Conservation (phyloP, 2,888 invertebrate species). For the Stenoptilia bipunctidactyla region DNA sequence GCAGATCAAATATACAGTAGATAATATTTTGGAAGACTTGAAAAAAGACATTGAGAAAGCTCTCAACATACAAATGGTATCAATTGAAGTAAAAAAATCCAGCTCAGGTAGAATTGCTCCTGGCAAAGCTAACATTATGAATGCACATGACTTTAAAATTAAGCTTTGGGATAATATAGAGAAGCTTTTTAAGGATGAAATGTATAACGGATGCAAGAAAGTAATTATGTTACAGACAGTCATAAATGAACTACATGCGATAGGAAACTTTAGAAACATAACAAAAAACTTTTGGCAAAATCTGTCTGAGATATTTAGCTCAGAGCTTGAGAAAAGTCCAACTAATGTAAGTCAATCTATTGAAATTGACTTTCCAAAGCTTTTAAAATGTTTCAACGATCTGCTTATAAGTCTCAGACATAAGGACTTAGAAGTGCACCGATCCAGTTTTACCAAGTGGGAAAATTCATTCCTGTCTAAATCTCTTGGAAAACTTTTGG, state of each 20-base stretch:
- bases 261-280: conserved; percentile 60
- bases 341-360: conserved; percentile 81
- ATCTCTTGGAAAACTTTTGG: conserved; percentile 84
- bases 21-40: conserved; percentile 62
- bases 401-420: conserved; percentile 78
- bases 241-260: conserved; percentile 58
- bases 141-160: conserved; percentile 64
- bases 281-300: conserved; percentile 73
- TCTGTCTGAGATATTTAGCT: conserved; percentile 48
- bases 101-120: conserved; percentile 53
- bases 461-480: conserved; percentile 89
- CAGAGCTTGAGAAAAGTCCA: conserved; percentile 66
- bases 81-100: conserved; percentile 51
- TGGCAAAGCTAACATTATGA: conserved; percentile 64
- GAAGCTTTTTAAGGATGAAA: conserved; percentile 82
- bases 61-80: conserved; percentile 60
- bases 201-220: conserved; percentile 80
- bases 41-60: conserved; percentile 61
- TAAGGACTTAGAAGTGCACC: conserved; percentile 70
- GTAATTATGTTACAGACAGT: conserved; percentile 69
- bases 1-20: conserved; percentile 63
- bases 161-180: conserved; percentile 92
- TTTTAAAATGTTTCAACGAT: conserved; percentile 85
- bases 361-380: conserved; percentile 89
- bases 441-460: conserved; percentile 75